Evolutionary conservation across 1,140 invertebrate genomes (phyloP).

Genomic region (Neocloeon triangulifer): DNA sequence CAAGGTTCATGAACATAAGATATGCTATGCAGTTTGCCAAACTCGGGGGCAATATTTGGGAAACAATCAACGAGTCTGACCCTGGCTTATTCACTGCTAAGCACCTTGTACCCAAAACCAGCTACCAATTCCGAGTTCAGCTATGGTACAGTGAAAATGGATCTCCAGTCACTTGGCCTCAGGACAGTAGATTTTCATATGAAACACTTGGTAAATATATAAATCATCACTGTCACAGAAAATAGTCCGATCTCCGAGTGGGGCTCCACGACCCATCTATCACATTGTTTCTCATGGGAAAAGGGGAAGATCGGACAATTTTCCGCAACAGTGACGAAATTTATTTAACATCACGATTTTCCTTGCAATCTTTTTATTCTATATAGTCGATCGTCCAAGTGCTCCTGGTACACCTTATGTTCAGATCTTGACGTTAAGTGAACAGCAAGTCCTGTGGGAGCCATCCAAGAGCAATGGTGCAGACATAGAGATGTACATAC

Average conservation of each 20-base stretch:
- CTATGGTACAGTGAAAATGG: slow-evolving; percentile 35
- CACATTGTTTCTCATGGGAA: background rate
- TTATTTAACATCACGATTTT: too few species aligned
- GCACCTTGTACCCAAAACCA: slow-evolving; percentile 38
- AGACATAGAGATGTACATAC: slow-evolving; percentile 27
- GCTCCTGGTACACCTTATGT: slow-evolving; percentile 38
- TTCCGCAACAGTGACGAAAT: background rate
- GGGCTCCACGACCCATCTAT: background rate
- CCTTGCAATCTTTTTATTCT: slow-evolving; percentile 8
- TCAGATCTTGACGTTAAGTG: slow-evolving; percentile 30
- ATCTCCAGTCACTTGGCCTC: slow-evolving; percentile 38
- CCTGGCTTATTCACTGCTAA: too few species aligned
- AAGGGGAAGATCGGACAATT: background rate
- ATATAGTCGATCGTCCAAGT: slow-evolving; percentile 39
- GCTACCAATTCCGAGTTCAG: slow-evolving; percentile 48
- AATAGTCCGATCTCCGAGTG: background rate
- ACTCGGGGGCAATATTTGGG: slow-evolving; percentile 17
- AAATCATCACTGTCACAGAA: too few species aligned
- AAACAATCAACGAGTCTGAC: slow-evolving; percentile 13
- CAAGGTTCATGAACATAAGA: too few species aligned
- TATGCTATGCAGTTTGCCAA: too few species aligned
- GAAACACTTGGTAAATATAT: slow-evolving; percentile 41
- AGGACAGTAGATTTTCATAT: slow-evolving; percentile 38
- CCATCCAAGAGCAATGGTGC: slow-evolving; percentile 40
- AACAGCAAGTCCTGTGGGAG: slow-evolving; percentile 51